These are phyloP conservation scores for Morinoia aosen DNA, from an alignment of 2,888 invertebrate species.

Conservation along the genomic window DNA sequence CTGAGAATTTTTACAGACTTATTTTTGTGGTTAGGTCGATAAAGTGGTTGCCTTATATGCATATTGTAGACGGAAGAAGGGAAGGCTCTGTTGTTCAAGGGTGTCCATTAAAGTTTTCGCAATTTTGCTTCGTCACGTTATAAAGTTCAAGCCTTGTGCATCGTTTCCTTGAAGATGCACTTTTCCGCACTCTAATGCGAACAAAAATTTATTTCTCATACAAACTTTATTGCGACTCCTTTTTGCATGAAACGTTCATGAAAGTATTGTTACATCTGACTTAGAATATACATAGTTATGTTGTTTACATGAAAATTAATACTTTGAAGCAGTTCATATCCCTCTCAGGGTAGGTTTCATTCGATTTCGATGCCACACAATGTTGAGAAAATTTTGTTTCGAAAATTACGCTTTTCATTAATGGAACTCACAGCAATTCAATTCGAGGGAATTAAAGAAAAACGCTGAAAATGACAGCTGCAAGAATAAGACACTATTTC, in stretches of 20 bases:
- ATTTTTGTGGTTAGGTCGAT: slow-evolving; percentile 17
- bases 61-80: not conserved
- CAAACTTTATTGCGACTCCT: not conserved
- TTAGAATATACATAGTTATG: no score
- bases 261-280: not conserved
- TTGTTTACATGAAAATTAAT: not conserved
- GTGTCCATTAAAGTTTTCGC: not conserved
- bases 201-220: not conserved
- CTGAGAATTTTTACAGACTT: slow-evolving; percentile 4
- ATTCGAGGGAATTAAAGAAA: not conserved
- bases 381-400: not conserved
- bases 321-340: not conserved
- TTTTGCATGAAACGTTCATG: not conserved
- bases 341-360: not conserved
- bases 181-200: not conserved
- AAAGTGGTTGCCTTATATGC: not conserved
- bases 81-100: not conserved
- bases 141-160: not conserved
- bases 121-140: not conserved
- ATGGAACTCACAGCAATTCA: not conserved
- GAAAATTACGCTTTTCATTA: not conserved
- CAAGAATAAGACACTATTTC: not conserved
- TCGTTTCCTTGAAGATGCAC: not conserved
- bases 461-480: not conserved
- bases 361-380: not conserved